Evolutionary conservation across 2,888 invertebrate species (phyloP), one percentile per base, ranked within the genome.

Genomic region (Parthenolecanium corni): DNA sequence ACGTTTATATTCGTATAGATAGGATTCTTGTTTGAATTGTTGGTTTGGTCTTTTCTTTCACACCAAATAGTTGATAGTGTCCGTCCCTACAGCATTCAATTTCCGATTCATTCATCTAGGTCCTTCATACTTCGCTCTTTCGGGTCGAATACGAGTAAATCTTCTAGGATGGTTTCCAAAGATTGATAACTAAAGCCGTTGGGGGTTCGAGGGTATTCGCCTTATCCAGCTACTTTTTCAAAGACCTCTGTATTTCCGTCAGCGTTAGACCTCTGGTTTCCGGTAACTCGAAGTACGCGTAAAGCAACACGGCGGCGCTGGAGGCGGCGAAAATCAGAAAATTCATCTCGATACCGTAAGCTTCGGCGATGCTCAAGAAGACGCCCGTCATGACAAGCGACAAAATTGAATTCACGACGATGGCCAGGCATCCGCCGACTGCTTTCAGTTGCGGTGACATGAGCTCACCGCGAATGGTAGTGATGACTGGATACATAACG

Each of bases 381-480:
- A 16, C 12, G 20, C 25, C 44, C 14, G 47, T 20, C 2, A 46
- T 16, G 6, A 57, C 3, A 20, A 57, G 25, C 25, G 40, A 24
- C 9, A 25, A 16, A 16, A 46, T 25, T 23, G 57, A 42, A 21
- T 57, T 46, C 31, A 42, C 21, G 5, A 57, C 20, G 1, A 42
- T 47, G 4, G 57, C 44, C 1, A 42, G 24, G 2, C 40, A 31
- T 9, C 57, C 44, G 16, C 57, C 57, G 16, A 47, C 16, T 1
- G 46, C 25, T 57, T 57, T 57, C 57, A 57, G 9, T 47, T 57
- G 44, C 16, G 42, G 57, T 9, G 57, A 46, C 9, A 57, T 44
- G 6, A 57, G 47, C 46, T 57, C 57, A 5, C 44, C 42, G 25
- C 44, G 40, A 2, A 57, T 9, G 1, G 44, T 42, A n/a, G 25